Evolutionary conservation across 2,888 invertebrate genomes (phyloP).

Genomic region (Cataglyphis livida): DNA sequence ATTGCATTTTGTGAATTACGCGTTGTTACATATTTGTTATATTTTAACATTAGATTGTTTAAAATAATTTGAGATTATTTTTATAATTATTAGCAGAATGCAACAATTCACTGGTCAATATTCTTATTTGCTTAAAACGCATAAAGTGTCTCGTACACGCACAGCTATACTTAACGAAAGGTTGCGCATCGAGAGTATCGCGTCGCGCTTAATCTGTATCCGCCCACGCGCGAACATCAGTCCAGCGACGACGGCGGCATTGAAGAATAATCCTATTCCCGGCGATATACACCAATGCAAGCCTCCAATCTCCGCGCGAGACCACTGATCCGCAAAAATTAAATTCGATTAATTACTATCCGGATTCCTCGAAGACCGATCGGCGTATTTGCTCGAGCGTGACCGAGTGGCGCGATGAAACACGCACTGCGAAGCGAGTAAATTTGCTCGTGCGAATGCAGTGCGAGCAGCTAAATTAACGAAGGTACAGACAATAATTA

Average conservation of each 20-base stretch:
- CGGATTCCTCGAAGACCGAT: conserved; percentile 21
- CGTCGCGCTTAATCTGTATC: conserved; percentile 48
- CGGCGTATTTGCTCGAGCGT: conserved; percentile 21
- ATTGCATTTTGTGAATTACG: neutral
- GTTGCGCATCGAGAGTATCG: conserved; percentile 54
- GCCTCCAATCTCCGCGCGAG: neutral
- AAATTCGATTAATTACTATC: conserved; percentile 55
- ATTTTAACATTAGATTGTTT: neutral
- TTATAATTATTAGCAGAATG: neutral
- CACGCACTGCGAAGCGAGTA: neutral
- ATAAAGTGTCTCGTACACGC: neutral
- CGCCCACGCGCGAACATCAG: conserved; percentile 56
- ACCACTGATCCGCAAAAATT: conserved; percentile 40
- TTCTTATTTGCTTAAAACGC: neutral
- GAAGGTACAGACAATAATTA: conserved; percentile 75
- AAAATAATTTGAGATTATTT: conserved; percentile 1
- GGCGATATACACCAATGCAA: neutral
- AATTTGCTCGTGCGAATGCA: conserved; percentile 14
- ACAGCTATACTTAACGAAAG: conserved; percentile 66
- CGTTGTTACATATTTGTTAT: neutral
- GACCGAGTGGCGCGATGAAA: conserved; percentile 17
- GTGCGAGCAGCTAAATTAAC: conserved; percentile 50
- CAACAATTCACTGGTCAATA: neutral
- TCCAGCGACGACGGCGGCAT: conserved; percentile 12
- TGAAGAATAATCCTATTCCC: conserved; percentile 52